A percentile compares a stretch with the other conserved stretches of the same genome.
Evolutionary conservation across 2,797 vertebrate species (phyloP).

Genomic region (Aeoliscus strigatus): DNA sequence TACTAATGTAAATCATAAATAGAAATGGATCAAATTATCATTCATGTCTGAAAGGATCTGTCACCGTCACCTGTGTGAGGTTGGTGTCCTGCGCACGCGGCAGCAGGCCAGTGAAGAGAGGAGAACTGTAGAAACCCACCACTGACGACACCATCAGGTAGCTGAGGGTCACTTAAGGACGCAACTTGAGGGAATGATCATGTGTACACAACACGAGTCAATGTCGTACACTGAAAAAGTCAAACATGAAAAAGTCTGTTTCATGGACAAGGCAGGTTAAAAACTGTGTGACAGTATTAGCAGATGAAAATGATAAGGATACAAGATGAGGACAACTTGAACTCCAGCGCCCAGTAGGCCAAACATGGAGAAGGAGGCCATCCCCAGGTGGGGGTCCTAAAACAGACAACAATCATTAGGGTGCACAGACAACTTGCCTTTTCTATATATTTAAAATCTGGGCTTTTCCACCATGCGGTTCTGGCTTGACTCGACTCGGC

Average conservation of each 20-base stretch:
- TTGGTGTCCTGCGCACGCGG: constrained; percentile 86
- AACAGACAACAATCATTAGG: constrained; percentile 3
- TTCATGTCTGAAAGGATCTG: neutral
- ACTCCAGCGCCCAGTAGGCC: constrained; percentile 92
- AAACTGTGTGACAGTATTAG: neutral
- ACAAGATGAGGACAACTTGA: constrained; percentile 96
- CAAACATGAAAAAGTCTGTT: constrained; percentile 8
- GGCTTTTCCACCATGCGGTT: no score
- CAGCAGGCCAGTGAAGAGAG: constrained; percentile 84
- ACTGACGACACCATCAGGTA: constrained; percentile 95
- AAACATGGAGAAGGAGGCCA: constrained; percentile 92
- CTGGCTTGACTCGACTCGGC: no score
- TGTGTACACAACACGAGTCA: constrained; percentile 12
- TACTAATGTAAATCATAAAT: no score
- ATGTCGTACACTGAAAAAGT: no score
- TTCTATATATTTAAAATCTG: no score
- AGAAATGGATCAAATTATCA: no score
- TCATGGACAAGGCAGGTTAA: constrained; percentile 6
- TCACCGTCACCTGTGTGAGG: constrained; percentile 86
- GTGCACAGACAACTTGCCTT: neutral
- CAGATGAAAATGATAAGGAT: constrained; percentile 74
- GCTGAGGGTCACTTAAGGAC: constrained; percentile 66
- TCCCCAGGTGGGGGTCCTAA: constrained; percentile 86
- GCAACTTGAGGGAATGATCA: constrained; percentile 58
- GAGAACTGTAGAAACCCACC: constrained; percentile 94